These are phyloP conservation scores for Heliconius aoede DNA, from an alignment of 2,888 invertebrate genomes.

Conservation along the genomic window DNA sequence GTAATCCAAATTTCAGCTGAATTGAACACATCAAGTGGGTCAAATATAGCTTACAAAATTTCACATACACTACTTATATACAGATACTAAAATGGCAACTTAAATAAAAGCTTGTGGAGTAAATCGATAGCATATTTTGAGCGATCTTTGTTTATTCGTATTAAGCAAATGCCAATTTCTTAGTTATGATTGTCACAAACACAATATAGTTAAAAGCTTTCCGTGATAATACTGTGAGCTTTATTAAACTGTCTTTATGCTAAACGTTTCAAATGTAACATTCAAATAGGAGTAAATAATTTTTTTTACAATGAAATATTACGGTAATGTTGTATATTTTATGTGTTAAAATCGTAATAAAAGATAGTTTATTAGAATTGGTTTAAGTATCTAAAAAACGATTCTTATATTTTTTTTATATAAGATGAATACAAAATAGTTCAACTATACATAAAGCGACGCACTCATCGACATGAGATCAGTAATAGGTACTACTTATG, in stretches of 20 bases:
- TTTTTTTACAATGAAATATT: neutral
- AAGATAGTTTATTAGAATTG: neutral
- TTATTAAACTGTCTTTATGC: neutral
- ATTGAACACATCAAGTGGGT: no score
- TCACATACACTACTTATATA: neutral
- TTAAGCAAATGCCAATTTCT: neutral
- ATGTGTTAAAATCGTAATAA: no score
- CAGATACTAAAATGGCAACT: neutral
- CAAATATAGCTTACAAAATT: no score
- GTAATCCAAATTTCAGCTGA: no score
- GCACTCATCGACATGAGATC: neutral
- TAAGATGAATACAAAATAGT: no score
- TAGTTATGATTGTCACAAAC: no score
- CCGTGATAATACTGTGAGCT: neutral
- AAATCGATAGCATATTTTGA: neutral
- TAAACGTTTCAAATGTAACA: neutral
- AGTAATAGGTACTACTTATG: neutral
- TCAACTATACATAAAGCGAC: no score
- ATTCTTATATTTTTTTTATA: neutral
- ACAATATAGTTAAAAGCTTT: neutral
- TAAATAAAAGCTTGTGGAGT: neutral
- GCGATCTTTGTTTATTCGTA: neutral
- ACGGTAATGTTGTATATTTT: no score
- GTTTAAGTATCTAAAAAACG: neutral
- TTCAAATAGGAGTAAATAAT: neutral